These are phyloP conservation scores for Drosophila lacteicornis DNA, from an alignment of 1,140 invertebrate genomes.

Conservation along the genomic window DNA sequence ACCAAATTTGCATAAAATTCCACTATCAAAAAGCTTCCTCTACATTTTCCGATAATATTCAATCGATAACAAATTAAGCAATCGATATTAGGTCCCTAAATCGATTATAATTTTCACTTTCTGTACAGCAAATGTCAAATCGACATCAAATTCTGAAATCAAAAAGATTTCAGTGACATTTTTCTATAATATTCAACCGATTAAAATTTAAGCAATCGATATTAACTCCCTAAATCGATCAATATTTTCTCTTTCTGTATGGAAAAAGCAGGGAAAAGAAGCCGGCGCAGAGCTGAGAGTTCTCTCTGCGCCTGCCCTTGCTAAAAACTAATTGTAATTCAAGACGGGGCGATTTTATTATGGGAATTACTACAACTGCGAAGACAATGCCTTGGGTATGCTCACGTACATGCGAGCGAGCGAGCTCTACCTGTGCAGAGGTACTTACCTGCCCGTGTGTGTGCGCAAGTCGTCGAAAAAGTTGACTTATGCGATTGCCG, in stretches of 20 bases:
- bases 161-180: neutral
- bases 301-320: slow-evolving; percentile 52
- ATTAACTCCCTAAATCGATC: neutral
- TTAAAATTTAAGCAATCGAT: neutral
- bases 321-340: slow-evolving; percentile 84
- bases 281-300: slow-evolving; percentile 14
- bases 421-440: slow-evolving; percentile 10
- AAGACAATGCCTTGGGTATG: slow-evolving; percentile 58
- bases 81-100: no score
- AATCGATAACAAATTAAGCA: no score
- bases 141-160: no score
- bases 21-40: no score
- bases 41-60: no score
- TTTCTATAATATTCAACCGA: neutral
- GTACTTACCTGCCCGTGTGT: slow-evolving; percentile 17
- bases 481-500: slow-evolving; percentile 77
- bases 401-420: slow-evolving; percentile 25
- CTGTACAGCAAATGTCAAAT: no score
- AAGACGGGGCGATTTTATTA: slow-evolving; percentile 85
- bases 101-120: no score
- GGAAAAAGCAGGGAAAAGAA: neutral
- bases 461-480: slow-evolving; percentile 53
- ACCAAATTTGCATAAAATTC: no score
- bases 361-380: slow-evolving; percentile 80
- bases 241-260: slow-evolving; percentile 1